Base-by-base conservation (phyloP, 2,113 vertebrate genomes). In the Oplegnathus fasciatus region DNA sequence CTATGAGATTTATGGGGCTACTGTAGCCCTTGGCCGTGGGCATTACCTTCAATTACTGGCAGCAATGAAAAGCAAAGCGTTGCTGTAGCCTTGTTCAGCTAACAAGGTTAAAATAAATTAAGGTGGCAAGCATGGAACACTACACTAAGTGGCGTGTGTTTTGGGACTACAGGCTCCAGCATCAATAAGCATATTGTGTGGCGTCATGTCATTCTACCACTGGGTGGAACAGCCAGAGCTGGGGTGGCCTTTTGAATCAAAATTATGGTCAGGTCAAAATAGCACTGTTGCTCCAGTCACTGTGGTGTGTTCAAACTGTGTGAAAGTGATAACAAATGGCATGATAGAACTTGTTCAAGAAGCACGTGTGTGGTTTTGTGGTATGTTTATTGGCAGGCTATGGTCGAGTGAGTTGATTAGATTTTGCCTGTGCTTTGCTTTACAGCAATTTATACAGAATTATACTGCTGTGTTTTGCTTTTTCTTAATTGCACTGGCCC, bases 291-390 rank as follows among this genome's bases (percentile, higher is more conserved):
- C 40, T 55, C 9, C 46, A 57, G 78, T 80, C 50, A 26, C 15
- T 80, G 81, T 68, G 28, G 2, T 55, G 50, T 84, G 89, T 61
- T 80, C 65, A 84, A 82, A 78, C 34, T 62, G 28, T 60, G n/a
- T n/a, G n/a, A n/a, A 62, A 58, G 52, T 34, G 44, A 73, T 75
- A 77, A 67, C 52, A 86, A 75, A 86, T 78, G 65, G 28, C 78
- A 34, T 84, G 55, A 80, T 58, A 46, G 20, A 55, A 17, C 52
- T 86, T 42, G 54, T 55, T 64, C 68, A 61, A 64, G 42, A 74
- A 76, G 44, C 78, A 76, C 0, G 9, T 60, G 30, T 46, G 54
- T 78, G 82, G 65, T 42, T 60, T 75, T 46, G 42, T 70, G 50
- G 48, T 78, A 26, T 74, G 76, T 80, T 82, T 64, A 82, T 67